These are phyloP conservation scores for Pseudolaguvia tuberculata DNA, from an alignment of 2,113 vertebrate genomes.

Conservation along the genomic window DNA sequence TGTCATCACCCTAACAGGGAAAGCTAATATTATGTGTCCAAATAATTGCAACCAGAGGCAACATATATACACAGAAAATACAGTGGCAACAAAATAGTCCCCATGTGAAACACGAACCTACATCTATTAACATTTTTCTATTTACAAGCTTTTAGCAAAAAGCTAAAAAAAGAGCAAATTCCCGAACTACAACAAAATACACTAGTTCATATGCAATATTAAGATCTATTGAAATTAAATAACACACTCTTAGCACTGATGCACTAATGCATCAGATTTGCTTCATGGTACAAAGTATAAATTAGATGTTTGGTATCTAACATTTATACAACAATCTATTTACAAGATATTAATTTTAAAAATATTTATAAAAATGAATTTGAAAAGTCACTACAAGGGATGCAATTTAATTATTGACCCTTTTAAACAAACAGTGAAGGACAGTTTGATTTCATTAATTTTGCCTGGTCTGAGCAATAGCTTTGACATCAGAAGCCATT, in stretches of 20 bases:
- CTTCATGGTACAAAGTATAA: too few relatives aligned
- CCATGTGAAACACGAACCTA: background rate
- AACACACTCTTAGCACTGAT: background rate
- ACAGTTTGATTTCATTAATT: conserved; percentile 27
- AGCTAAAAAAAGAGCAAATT: background rate
- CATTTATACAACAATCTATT: background rate
- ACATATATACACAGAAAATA: background rate
- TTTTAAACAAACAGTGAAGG: conserved; percentile 38
- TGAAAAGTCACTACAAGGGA: conserved; percentile 25
- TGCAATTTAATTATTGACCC: conserved; percentile 44
- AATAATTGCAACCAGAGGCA: background rate
- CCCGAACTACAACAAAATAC: background rate
- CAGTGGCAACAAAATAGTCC: background rate
- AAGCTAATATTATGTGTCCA: background rate
- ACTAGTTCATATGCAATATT: background rate
- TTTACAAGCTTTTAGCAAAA: background rate
- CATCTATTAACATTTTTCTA: background rate
- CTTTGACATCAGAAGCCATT: conserved; percentile 27
- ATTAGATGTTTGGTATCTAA: background rate
- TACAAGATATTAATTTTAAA: background rate
- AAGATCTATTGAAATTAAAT: background rate
- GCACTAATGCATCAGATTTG: background rate
- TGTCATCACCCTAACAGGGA: background rate
- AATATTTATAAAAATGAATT: background rate
- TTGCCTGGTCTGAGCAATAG: conserved; percentile 21